Evolutionary conservation across 2,888 invertebrate genomes (phyloP).

Genomic region (Zaprionus obscuricornis): DNA sequence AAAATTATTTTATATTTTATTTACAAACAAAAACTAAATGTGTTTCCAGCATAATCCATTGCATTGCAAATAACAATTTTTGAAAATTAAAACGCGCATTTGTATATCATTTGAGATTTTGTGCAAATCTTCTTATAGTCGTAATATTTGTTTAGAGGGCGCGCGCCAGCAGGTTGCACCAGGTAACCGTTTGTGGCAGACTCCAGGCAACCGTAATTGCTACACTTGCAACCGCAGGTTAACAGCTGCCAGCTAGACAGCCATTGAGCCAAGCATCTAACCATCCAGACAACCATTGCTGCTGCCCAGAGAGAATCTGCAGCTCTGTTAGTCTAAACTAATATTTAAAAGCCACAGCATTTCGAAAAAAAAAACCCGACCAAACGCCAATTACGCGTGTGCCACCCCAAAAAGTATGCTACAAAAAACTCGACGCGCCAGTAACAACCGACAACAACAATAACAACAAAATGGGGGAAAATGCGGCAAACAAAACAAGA

Average conservation of each 20-base stretch:
- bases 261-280: no score
- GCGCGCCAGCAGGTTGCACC: not conserved
- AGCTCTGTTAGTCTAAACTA: constrained; percentile 34
- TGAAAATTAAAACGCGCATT: not conserved
- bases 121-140: constrained; percentile 1
- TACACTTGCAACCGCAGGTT: constrained; percentile 38
- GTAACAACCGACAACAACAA: constrained; percentile 4
- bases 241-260: constrained; percentile 40
- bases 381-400: constrained; percentile 66
- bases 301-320: constrained; percentile 7
- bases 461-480: constrained; percentile 4
- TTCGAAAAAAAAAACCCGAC: constrained; percentile 32
- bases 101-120: not conserved
- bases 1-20: no score
- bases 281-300: no score
- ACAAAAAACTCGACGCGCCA: constrained; percentile 32
- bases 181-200: constrained; percentile 22
- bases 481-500: no score
- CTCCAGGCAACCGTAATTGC: constrained; percentile 38
- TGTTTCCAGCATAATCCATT: no score
- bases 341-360: constrained; percentile 52
- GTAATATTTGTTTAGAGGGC: constrained; percentile 13
- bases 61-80: no score
- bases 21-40: no score
- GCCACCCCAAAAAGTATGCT: constrained; percentile 30